phyloP scores from a whole-genome alignment of 2,888 invertebrate species.

The Dolichomitus sp. region DNA sequence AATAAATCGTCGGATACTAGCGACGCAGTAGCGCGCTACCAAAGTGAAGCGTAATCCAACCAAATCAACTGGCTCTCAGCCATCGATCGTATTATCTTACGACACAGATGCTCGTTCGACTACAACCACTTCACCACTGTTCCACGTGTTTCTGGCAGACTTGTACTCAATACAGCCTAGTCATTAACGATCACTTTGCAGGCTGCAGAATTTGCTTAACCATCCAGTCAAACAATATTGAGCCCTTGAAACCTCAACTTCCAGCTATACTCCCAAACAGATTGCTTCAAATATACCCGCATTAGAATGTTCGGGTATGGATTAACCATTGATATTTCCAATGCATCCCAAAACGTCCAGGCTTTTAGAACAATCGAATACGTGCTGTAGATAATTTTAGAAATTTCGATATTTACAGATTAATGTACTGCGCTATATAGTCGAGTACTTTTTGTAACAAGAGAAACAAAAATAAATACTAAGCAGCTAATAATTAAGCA shows the following conservation, averaged over 20 bases:
- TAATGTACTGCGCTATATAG: no score
- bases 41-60: conserved; percentile 31
- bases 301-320: not conserved
- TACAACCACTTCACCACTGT: conserved; percentile 11
- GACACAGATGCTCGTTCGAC: conserved; percentile 15
- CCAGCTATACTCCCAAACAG: not conserved
- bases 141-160: conserved; percentile 15
- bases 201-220: conserved; percentile 4
- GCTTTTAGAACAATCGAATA: no score
- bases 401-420: no score
- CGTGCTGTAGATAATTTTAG: no score
- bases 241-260: not conserved
- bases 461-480: no score
- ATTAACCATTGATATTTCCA: no score
- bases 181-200: conserved; percentile 4
- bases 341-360: no score
- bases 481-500: no score
- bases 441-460: no score
- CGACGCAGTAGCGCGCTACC: conserved; percentile 9
- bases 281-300: not conserved
- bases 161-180: not conserved
- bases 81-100: conserved; percentile 49
- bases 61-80: conserved; percentile 43
- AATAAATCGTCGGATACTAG: conserved; percentile 26
- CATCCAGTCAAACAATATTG: not conserved